Percentiles rank a stretch among this genome's conserved stretches.
Evolutionary conservation across 2,797 vertebrate genomes (phyloP).

Genomic region (Hyperoplus lanceolatus): DNA sequence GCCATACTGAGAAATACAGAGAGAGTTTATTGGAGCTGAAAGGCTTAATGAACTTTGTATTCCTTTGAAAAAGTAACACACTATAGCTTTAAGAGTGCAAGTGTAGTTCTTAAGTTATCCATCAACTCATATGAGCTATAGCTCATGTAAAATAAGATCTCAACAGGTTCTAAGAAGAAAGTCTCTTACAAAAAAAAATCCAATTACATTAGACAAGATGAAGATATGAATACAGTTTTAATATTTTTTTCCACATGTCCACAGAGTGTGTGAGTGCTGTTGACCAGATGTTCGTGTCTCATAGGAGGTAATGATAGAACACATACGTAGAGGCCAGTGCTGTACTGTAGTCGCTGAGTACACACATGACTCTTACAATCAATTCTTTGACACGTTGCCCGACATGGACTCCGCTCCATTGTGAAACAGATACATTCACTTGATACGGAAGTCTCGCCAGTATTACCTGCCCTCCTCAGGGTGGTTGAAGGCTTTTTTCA

Average conservation of each 20-base stretch:
- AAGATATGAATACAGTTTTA: slow-evolving; percentile 14
- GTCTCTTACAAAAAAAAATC: slow-evolving; percentile 13
- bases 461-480: slow-evolving; percentile 35
- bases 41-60: no score
- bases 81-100: not conserved
- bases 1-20: no score
- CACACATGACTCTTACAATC: not conserved
- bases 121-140: not conserved
- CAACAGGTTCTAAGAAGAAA: not conserved
- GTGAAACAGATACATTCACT: slow-evolving; percentile 26
- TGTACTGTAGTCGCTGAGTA: no score
- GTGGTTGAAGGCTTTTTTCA: slow-evolving; percentile 33
- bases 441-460: slow-evolving; percentile 29
- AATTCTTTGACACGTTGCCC: slow-evolving; percentile 8
- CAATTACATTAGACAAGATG: not conserved
- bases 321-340: no score
- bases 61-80: no score
- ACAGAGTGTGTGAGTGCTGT: slow-evolving; percentile 15
- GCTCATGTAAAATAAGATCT: not conserved
- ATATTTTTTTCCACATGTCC: slow-evolving; percentile 35
- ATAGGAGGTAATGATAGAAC: not conserved
- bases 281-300: slow-evolving; percentile 30
- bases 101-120: not conserved
- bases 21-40: no score
- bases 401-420: not conserved